Evolutionary conservation across 2,888 invertebrate species (phyloP).

Genomic region (Tenthredo mesomela): DNA sequence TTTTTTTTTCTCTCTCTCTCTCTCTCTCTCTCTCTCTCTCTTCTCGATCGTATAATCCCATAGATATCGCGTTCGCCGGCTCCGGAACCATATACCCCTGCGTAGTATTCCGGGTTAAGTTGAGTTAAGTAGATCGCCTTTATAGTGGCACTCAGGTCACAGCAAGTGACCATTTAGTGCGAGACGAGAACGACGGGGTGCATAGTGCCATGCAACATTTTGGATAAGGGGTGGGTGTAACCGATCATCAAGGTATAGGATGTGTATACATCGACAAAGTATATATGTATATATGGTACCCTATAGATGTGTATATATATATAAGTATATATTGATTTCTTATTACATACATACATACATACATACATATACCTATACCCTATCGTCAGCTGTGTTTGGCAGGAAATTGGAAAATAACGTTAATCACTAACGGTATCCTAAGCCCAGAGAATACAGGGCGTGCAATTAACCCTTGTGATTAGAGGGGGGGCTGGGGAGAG

Average conservation of each 20-base stretch:
- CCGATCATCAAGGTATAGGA: no score
- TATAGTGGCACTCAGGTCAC: slow-evolving; percentile 73
- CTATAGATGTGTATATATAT: not conserved
- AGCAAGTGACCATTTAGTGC: slow-evolving; percentile 70
- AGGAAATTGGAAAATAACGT: slow-evolving; percentile 50
- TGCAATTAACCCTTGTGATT: slow-evolving; percentile 7
- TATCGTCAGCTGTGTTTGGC: slow-evolving; percentile 37
- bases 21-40: no score
- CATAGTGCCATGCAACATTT: slow-evolving; percentile 40
- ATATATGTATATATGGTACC: no score
- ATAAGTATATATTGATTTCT: slow-evolving; percentile 46
- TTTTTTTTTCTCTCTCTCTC: no score
- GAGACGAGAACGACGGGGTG: slow-evolving; percentile 46
- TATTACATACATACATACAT: not conserved
- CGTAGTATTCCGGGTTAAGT: slow-evolving; percentile 64
- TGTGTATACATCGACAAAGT: no score
- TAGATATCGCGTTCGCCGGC: no score
- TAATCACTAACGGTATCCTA: not conserved
- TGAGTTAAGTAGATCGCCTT: slow-evolving; percentile 69
- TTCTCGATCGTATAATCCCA: not conserved
- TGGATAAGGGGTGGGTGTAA: not conserved
- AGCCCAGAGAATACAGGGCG: not conserved
- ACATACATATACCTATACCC: not conserved
- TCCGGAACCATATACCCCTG: not conserved
- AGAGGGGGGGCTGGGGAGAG: not conserved